These are phyloP conservation scores for Parazoanthus darwini DNA, from an alignment of 92 coral and sea anemone species.

Conservation along the genomic window DNA sequence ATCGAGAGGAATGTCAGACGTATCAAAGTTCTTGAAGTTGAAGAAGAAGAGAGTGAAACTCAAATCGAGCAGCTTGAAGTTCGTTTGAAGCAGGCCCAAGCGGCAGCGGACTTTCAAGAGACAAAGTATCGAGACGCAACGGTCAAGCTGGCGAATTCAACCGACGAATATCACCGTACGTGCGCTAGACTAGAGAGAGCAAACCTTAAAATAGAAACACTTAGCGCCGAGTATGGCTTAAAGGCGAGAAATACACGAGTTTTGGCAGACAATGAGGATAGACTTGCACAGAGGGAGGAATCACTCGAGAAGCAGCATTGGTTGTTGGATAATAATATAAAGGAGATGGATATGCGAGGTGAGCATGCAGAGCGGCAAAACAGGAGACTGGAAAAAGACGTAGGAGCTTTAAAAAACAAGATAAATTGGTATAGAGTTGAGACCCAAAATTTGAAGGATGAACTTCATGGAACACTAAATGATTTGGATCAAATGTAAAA, in stretches of 20 bases:
- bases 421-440: conserved; percentile 44
- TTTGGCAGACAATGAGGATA: conserved; percentile 72
- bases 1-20: conserved; percentile 55
- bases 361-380: conserved; percentile 68
- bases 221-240: conserved; percentile 51
- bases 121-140: conserved; percentile 61
- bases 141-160: conserved; percentile 52
- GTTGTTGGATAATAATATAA: conserved; percentile 42
- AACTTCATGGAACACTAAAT: conserved; percentile 41
- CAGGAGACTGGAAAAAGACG: conserved; percentile 50
- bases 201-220: conserved; percentile 41
- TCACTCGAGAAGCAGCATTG: conserved; percentile 51
- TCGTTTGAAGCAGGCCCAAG: conserved; percentile 47
- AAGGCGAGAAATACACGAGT: conserved; percentile 70
- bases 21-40: conserved; percentile 58
- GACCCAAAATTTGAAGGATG: conserved; percentile 21
- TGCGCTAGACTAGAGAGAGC: conserved; percentile 44
- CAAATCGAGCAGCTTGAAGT: conserved; percentile 61
- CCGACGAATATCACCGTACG: conserved; percentile 52
- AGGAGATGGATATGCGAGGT: conserved; percentile 60
- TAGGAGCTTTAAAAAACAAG: conserved; percentile 44
- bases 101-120: conserved; percentile 60
- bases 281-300: conserved; percentile 71
- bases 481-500: conserved; percentile 42
- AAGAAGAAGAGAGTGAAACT: conserved; percentile 62